Evolutionary conservation across 2,113 vertebrate genomes (phyloP), one percentile per base, ranked within the genome.

Genomic region (Petromus typicus): DNA sequence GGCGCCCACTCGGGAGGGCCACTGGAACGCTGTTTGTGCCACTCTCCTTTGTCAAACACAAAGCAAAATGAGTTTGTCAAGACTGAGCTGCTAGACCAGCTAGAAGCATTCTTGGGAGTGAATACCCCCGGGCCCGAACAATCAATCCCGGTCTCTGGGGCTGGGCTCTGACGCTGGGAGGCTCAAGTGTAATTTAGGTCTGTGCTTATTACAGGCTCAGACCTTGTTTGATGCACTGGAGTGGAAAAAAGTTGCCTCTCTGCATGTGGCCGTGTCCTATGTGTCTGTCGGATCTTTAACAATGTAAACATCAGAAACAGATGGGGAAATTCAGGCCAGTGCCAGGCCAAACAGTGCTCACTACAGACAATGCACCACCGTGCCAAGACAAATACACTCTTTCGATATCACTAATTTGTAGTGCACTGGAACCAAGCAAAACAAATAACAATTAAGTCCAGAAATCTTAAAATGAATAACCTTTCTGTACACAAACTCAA

Each of bases 301-400:
- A 98, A 98, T 97, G 83, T 95, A 98, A 98, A 98, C 98, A 99
- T 98, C 97, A 98, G 97, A 98, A 98, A 98, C 99, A 99, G 98
- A 99, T 99, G 98, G 98, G 95, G 97, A 97, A 96, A 97, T 66
- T 92, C 87, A 82, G 95, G 95, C 78, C 13, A 23, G 61, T 90
- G 98, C 98, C 98, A 99, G 98, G 89, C 92, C 98, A 98, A 98
- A 98, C 98, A 98, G 97, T 91, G 64, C 94, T 96, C 95, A 89
- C 98, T 93, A 25, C 96, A 98, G 98, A 98, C 98, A 98, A 97
- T 98, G 88, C 85, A 23, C 96, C 93, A 8, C 34, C 10, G 87
- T 93, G 98, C 99, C 99, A 99, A 98, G 96, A 96, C 97, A 99
- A 99, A 99, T 97, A 98, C 22, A 84, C 94, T 94, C 97, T 95